These are phyloP conservation scores for Eretmochelys imbricata DNA, from an alignment of 2,113 vertebrate species.

Conservation along the genomic window DNA sequence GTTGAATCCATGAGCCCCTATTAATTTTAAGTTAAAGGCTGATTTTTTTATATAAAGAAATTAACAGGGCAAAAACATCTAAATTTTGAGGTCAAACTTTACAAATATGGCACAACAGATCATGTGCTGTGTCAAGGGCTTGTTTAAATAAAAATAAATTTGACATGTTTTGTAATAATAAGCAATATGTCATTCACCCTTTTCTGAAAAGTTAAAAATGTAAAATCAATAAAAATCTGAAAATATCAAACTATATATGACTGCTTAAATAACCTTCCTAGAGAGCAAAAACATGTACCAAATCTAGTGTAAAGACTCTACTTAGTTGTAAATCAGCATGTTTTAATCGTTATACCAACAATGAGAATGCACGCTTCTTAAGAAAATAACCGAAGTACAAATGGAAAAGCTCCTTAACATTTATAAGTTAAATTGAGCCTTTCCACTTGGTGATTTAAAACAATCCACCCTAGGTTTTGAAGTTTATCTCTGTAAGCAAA, in stretches of 20 bases:
- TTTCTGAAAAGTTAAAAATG: not conserved
- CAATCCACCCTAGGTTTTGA: not conserved
- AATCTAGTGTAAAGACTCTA: not conserved
- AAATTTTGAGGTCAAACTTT: not conserved
- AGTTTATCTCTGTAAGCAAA: accelerated
- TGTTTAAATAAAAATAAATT: not conserved
- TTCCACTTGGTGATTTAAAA: not conserved
- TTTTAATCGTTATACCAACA: not conserved
- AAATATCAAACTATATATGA: not conserved
- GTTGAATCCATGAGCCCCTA: too few species aligned
- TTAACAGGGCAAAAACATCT: not conserved
- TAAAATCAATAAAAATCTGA: not conserved
- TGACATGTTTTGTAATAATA: not conserved
- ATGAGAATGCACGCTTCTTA: not conserved
- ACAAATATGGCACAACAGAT: not conserved
- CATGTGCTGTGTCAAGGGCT: not conserved
- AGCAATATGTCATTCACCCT: not conserved
- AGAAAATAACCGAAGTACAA: not conserved
- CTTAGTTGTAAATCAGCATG: not conserved
- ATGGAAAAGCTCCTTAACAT: not conserved
- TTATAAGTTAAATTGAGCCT: not conserved
- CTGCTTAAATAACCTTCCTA: not conserved
- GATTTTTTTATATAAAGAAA: not conserved
- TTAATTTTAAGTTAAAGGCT: not conserved
- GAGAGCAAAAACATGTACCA: too few species aligned